Base-by-base conservation (phyloP, 2,797 vertebrate species). In the Pseudochromis fuscus region DNA sequence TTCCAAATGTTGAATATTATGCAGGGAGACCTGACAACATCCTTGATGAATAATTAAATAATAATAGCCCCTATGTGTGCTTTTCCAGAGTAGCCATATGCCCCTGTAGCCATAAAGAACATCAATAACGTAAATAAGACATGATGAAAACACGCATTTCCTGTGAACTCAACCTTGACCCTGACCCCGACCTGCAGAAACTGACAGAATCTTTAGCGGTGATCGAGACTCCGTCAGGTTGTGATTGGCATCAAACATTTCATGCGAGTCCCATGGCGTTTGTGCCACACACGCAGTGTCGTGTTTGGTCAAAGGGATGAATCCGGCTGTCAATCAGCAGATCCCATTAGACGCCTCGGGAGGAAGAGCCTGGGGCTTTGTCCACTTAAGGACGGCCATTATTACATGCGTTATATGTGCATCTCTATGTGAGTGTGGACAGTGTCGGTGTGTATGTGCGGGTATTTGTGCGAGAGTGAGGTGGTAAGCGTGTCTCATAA, bases 1-100 rank as follows among this genome's bases (percentile, higher is more conserved):
- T 81, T 81, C 64, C 75, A 71, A 84, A 61, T 80, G 62, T 72
- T 89, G 67, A 81, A 62, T 62, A 65, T 77, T 51, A 79, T 72
- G 52, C 23, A 7, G 60, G 75, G 45, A 82, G 79, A 71, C 63
- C n/a, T 73, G 72, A 72, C 73, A 82, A 67, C 75, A 86, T 76
- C 82, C 83, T 84, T 80, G 67, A 89, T 89, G 72, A 89, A 90
- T 90, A 86, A 86, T 91, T 87, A 5, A 90, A 76, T 69, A 37
- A 52, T 79, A 75, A 73, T 51, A 56, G 69, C 49, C 35, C 53
- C 53, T 63, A 21, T 71, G 60, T 79, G 62, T 61, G 74, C 42
- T 72, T 72, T 79, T 82, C 72, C 79, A 74, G 38, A 73, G 77
- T 24, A 55, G 69, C 67, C 55, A 49, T 64, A 57, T 24, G 72